Evolutionary conservation across 2,797 vertebrate genomes (phyloP), one percentile per base, ranked within the genome.

Genomic region (Steatocranus sp.): DNA sequence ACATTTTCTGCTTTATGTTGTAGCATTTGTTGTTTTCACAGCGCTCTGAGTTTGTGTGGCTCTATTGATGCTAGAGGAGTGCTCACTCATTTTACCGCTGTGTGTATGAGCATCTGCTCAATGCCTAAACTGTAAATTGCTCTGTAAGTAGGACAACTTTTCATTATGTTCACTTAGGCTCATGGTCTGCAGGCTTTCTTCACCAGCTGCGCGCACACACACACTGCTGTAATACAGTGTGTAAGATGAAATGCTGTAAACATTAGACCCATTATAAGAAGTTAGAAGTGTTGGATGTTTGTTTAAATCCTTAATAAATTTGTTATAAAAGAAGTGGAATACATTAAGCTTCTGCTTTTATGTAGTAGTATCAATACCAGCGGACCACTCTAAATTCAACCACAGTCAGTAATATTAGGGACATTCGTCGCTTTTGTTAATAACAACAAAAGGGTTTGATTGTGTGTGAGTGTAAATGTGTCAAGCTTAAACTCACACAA

Each of bases 121-220:
- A 18, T 83, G 84, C 56, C 53, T 73, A 23, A 80, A 86, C 87
- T 82, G 80, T 91, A 86, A 83, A 87, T 88, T 73, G 68, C 83
- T 89, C 77, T 81, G 51, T 87, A 89, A 87, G 80, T 43, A 81
- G 74, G 83, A 88, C 82, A 76, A 79, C 78, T 82, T 86, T 84
- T 90, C 77, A 82, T 84, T 81, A 80, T 73, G 80, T 81, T 89
- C 76, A 58, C 54, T 84, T 79, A 56, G 73, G 46, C 70, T 87
- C 38, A 63, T 81, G 49, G 58, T 78, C 15, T 3, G n/a, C 49
- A 70, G 75, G 46, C 38, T 78, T 76, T 41, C 34, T 79, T 81
- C 41, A 78, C 70, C 56, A 73, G 23, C 49, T 54, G 56, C 1
- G 1, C 10, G 1, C 30, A 11, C 38, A 38, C n/a, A 23, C 41